Percentiles rank a stretch among this genome's conserved stretches.
Evolutionary conservation across 2,797 vertebrate species (phyloP).

Genomic region (Sebastes kiyomatsui): DNA sequence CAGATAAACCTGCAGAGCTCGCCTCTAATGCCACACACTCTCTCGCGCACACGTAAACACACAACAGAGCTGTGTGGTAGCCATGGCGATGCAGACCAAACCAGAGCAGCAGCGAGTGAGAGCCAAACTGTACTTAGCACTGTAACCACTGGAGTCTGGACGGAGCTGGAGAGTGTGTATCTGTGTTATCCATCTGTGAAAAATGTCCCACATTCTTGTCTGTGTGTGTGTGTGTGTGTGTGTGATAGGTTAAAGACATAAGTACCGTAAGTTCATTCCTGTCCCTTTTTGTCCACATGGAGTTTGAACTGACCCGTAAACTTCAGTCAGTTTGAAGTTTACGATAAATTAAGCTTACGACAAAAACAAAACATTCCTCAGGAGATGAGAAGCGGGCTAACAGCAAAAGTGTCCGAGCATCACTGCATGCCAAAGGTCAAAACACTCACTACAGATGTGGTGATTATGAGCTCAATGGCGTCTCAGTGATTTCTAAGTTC

Average conservation of each 20-base stretch:
- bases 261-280: too few relatives aligned
- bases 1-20: constrained; percentile 70
- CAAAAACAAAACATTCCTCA: not conserved
- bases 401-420: not conserved
- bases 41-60: not conserved
- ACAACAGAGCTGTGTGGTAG: constrained; percentile 24
- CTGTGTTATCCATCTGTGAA: not conserved
- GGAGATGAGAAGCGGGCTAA: not conserved
- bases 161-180: not conserved
- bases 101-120: constrained; percentile 9
- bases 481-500: not conserved
- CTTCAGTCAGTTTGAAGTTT: not conserved
- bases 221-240: too few relatives aligned
- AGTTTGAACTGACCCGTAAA: not conserved
- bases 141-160: constrained; percentile 7
- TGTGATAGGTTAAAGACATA: too few relatives aligned
- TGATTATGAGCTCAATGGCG: not conserved
- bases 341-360: not conserved
- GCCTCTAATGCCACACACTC: constrained; percentile 8
- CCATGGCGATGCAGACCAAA: constrained; percentile 46
- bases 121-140: constrained; percentile 30
- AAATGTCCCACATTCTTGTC: not conserved
- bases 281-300: not conserved
- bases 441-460: not conserved
- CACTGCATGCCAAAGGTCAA: not conserved